phyloP scores from a whole-genome alignment of 2,113 vertebrate species.

The Pterocles gutturalis region DNA sequence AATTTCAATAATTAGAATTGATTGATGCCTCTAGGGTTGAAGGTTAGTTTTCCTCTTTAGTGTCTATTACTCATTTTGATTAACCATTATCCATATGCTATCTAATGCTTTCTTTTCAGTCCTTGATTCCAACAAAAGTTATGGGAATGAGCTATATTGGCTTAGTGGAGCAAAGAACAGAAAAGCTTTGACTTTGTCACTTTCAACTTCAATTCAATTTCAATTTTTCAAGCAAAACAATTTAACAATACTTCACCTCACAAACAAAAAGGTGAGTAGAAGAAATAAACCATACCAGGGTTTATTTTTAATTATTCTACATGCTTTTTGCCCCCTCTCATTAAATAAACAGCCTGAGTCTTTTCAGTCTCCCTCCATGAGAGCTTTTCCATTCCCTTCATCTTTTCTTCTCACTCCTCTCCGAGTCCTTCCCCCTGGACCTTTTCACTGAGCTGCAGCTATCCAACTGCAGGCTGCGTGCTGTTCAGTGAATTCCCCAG shows the following conservation, averaged over 20 bases:
- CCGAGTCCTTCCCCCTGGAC: neutral
- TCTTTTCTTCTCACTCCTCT: neutral
- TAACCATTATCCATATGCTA: neutral
- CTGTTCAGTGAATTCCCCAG: neutral
- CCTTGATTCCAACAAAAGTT: neutral
- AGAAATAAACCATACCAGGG: rapidly evolving
- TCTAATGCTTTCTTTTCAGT: neutral
- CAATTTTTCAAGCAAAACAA: neutral
- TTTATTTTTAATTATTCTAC: neutral
- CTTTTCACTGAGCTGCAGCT: neutral
- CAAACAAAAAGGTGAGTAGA: neutral
- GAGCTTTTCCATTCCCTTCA: neutral
- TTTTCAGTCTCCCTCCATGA: neutral
- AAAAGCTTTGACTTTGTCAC: neutral
- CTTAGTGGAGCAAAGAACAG: neutral
- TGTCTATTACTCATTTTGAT: neutral
- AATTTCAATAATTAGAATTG: neutral
- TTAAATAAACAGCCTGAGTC: neutral
- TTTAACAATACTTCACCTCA: neutral
- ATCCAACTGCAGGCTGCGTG: neutral
- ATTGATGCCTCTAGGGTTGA: neutral
- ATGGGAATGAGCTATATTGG: rapidly evolving
- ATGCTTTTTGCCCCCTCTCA: neutral
- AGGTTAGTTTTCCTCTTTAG: neutral
- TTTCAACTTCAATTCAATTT: neutral